Conservation (phyloP, 2,888 invertebrate genomes). For the Thera obeliscata region DNA sequence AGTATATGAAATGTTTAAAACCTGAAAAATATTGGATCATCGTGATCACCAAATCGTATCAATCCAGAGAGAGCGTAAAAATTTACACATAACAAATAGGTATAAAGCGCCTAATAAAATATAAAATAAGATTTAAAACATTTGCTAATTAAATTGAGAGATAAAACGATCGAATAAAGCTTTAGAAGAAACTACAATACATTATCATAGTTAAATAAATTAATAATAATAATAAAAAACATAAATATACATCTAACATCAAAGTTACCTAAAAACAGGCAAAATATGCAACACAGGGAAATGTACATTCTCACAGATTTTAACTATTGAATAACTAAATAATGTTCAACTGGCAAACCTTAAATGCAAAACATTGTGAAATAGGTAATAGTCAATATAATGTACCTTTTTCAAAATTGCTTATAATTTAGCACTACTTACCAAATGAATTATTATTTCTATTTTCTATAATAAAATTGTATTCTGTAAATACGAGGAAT, state of each 20-base stretch:
- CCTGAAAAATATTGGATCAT: constrained; percentile 16
- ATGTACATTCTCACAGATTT: constrained; percentile 13
- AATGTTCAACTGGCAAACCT: constrained; percentile 18
- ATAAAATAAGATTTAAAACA: constrained; percentile 20
- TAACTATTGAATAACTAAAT: not conserved
- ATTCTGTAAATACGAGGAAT: constrained; percentile 29
- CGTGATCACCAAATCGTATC: constrained; percentile 14
- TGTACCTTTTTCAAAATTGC: not conserved
- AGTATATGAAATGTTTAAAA: constrained; percentile 7
- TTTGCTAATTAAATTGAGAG: constrained; percentile 19
- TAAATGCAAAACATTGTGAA: constrained; percentile 25
- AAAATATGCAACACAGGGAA: constrained; percentile 6
- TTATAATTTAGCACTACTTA: constrained; percentile 3
- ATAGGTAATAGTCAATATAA: not conserved
- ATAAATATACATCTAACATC: constrained; percentile 27
- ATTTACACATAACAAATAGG: constrained; percentile 17
- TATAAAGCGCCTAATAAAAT: constrained; percentile 21
- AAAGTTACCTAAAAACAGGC: constrained; percentile 17
- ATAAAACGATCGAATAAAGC: constrained; percentile 16
- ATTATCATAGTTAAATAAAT: constrained; percentile 9
- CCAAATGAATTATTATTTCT: not conserved
- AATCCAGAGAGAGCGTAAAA: constrained; percentile 32
- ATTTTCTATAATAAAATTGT: constrained; percentile 7
- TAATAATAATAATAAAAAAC: constrained; percentile 18
- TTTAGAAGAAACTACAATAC: constrained; percentile 3